Base-by-base conservation (phyloP, 2,888 invertebrate species). In the Palloptera scutellata region DNA sequence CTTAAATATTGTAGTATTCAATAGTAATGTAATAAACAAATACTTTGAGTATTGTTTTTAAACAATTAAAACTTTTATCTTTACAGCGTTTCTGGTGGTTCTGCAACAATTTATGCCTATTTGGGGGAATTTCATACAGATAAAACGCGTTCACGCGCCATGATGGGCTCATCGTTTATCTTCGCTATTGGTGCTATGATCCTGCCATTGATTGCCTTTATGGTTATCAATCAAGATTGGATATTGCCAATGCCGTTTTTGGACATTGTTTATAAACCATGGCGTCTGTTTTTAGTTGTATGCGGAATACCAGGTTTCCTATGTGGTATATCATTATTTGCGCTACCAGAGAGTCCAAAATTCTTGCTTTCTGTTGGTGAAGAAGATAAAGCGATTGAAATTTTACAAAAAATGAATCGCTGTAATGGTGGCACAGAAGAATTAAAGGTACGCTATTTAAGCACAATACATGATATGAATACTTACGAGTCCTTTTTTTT, bases 21-120 rank as follows among this genome's bases (percentile, higher is more conserved):
- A n/a, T n/a, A n/a, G n/a, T n/a, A n/a, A n/a, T n/a, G n/a, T n/a
- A n/a, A n/a, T n/a, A n/a, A 30, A 5, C 1, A 40, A 11, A 6
- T 5, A 12, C 30, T 15, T 19, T 1, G 19, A 13, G 1, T 43
- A 12, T 15, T 15, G n/a, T 11, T 9, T 66, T 45, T 42, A n/a
- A 58, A 15, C 15, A 60, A 40, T 30, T 19, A 11, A 13, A 40
- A 20, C 11, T 59, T 43, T 66, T 19, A 51, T 59, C 54, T 13
- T 55, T 64, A 15, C 61, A 83, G 84, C 67, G 76, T 83, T 55
- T 82, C 82, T 15, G 87, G 86, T 17, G 83, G 86, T 10, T 86
- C 87, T 2, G 86, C 87, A 1, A 85, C 87, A n/a, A 84, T 87
- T n/a, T 87, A 86, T 72, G 87, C 87, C 4, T 88, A 86, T 73